phyloP scores from a whole-genome alignment of 2,888 invertebrate species.

The Eupsilia transversa region DNA sequence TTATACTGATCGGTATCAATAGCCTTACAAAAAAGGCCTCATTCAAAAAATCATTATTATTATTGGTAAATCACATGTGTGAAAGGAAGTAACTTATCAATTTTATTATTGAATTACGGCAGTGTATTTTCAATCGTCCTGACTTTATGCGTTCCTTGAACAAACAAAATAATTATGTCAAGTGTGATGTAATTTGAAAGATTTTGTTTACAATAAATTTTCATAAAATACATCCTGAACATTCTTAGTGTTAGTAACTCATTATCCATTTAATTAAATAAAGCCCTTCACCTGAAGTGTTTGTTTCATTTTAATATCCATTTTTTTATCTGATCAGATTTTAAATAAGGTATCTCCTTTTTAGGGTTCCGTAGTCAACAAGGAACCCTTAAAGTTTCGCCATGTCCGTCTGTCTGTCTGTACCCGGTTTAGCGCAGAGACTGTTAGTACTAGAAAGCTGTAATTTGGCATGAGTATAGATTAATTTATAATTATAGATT shows the following conservation, averaged over 20 bases:
- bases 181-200: conserved; percentile 19
- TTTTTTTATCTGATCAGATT: neutral
- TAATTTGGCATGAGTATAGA: too few species aligned
- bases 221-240: conserved; percentile 28
- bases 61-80: conserved; percentile 18
- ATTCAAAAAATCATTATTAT: neutral
- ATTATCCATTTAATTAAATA: conserved; percentile 59
- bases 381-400: too few species aligned
- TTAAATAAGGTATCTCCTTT: neutral
- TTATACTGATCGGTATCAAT: conserved; percentile 21
- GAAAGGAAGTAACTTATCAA: conserved; percentile 4
- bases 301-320: conserved; percentile 23
- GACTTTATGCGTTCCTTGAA: conserved; percentile 38
- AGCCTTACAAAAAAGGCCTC: conserved; percentile 24
- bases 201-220: conserved; percentile 23
- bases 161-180: conserved; percentile 38
- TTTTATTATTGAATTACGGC: conserved; percentile 9
- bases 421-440: too few species aligned
- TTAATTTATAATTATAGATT: too few species aligned
- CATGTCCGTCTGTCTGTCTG: too few species aligned
- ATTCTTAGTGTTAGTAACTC: conserved; percentile 50
- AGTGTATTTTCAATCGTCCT: conserved; percentile 14
- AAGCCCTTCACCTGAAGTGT: conserved; percentile 45
- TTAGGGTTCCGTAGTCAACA: too few species aligned
- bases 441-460: too few species aligned